phyloP scores from a whole-genome alignment of 2,888 invertebrate species.

The Tromatobia lineatoria region DNA sequence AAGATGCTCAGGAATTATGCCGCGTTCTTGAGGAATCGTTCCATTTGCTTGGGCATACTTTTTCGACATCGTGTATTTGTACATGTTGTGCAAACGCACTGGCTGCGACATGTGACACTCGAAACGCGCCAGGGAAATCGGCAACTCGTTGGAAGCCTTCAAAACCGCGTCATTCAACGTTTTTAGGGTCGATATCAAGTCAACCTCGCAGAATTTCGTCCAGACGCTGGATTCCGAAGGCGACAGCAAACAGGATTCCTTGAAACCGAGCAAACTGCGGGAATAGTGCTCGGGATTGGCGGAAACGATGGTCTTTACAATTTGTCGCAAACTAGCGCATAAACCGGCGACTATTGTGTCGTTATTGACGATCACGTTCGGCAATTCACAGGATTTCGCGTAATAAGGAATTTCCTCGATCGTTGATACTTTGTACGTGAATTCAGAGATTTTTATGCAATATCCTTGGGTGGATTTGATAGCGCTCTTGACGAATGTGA shows the following conservation, averaged over 20 bases:
- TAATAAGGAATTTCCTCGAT: slow-evolving; percentile 83
- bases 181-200: slow-evolving; percentile 89
- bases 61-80: slow-evolving; percentile 86
- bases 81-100: slow-evolving; percentile 94
- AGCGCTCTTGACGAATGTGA: slow-evolving; percentile 85
- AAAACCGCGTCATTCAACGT: slow-evolving; percentile 78
- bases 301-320: slow-evolving; percentile 85
- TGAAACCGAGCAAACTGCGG: slow-evolving; percentile 91
- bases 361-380: slow-evolving; percentile 88
- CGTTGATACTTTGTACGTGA: slow-evolving; percentile 82
- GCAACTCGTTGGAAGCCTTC: slow-evolving; percentile 85
- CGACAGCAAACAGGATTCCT: slow-evolving; percentile 92
- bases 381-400: slow-evolving; percentile 87
- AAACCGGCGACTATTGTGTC: slow-evolving; percentile 91
- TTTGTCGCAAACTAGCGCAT: slow-evolving; percentile 90
- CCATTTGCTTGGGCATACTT: slow-evolving; percentile 85
- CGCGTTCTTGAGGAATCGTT: slow-evolving; percentile 78
- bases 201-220: slow-evolving; percentile 97
- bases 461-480: slow-evolving; percentile 75
- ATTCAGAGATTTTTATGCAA: slow-evolving; percentile 81
- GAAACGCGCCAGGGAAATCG: slow-evolving; percentile 91
- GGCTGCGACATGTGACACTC: slow-evolving; percentile 95
- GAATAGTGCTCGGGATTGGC: slow-evolving; percentile 82
- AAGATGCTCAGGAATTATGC: slow-evolving; percentile 87
- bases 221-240: slow-evolving; percentile 95